phyloP scores from a whole-genome alignment of 2,797 vertebrate genomes.

The Sebastes trivittatus region DNA sequence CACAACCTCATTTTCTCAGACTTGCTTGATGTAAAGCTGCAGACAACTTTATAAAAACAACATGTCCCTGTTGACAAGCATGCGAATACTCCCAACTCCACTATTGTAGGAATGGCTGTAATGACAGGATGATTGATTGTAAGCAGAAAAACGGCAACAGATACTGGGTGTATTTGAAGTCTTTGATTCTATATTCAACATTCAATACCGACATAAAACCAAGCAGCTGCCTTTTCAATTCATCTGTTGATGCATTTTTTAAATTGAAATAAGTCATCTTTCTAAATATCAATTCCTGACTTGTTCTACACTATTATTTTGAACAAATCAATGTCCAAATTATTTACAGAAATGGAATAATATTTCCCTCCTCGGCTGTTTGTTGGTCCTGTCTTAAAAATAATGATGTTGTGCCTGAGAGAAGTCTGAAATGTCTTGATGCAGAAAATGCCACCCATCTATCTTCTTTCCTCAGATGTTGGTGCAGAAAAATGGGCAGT shows the following conservation, averaged over 20 bases:
- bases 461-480: not conserved
- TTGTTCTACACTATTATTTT: not conserved
- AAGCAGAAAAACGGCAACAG: not conserved
- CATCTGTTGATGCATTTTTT: not conserved
- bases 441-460: not conserved
- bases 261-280: not conserved
- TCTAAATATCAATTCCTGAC: not conserved
- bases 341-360: not conserved
- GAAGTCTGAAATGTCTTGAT: not conserved
- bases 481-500: not conserved
- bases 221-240: not conserved
- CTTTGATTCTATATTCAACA: not conserved
- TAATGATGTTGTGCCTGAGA: not conserved
- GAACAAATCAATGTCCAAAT: not conserved
- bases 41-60: not conserved
- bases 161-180: not conserved
- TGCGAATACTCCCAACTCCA: not conserved
- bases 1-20: not conserved
- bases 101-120: not conserved
- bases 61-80: not conserved
- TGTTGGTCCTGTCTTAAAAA: not conserved
- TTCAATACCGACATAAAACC: not conserved
- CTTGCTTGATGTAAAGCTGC: not conserved
- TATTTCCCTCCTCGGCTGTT: not conserved
- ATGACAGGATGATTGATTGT: not conserved